Percentiles rank a stretch among this genome's conserved stretches.
Conservation (phyloP, 2,888 invertebrate genomes). For the Cecidostiba fungosa region DNA sequence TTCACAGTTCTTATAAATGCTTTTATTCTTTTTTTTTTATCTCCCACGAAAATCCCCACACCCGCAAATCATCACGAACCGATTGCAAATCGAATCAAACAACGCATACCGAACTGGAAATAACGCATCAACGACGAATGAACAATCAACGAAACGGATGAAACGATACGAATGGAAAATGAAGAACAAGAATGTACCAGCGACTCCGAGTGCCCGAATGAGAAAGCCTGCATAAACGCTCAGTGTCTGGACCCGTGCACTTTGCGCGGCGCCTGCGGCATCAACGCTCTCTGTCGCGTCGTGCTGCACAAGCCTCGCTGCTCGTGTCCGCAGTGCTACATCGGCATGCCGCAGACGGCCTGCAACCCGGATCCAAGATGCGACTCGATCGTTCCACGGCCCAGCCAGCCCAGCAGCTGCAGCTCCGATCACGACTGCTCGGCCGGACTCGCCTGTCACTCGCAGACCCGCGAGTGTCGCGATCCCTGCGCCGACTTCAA, state of each 20-base stretch:
- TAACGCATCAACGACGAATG: background rate
- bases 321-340: slow-evolving; percentile 93
- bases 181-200: slow-evolving; percentile 93
- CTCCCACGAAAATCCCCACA: slow-evolving; percentile 68
- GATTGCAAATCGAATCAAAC: background rate
- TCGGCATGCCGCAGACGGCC: slow-evolving; percentile 89
- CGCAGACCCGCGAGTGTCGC: slow-evolving; percentile 86
- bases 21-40: slow-evolving; percentile 84
- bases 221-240: slow-evolving; percentile 94
- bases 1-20: slow-evolving; percentile 93
- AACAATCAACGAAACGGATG: background rate
- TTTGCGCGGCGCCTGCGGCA: slow-evolving; percentile 93
- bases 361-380: slow-evolving; percentile 92
- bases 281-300: slow-evolving; percentile 93
- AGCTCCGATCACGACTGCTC: slow-evolving; percentile 87
- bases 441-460: slow-evolving; percentile 88
- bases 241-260: slow-evolving; percentile 96
- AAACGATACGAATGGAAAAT: slow-evolving; percentile 58
- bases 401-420: slow-evolving; percentile 83
- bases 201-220: slow-evolving; percentile 95
- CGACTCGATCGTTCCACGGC: slow-evolving; percentile 83
- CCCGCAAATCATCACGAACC: slow-evolving; percentile 56
- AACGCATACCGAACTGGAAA: background rate
- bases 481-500: slow-evolving; percentile 89
- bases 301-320: slow-evolving; percentile 92